phyloP scores from a whole-genome alignment of 2,797 vertebrate genomes.

The Oreochromis mossambicus region DNA sequence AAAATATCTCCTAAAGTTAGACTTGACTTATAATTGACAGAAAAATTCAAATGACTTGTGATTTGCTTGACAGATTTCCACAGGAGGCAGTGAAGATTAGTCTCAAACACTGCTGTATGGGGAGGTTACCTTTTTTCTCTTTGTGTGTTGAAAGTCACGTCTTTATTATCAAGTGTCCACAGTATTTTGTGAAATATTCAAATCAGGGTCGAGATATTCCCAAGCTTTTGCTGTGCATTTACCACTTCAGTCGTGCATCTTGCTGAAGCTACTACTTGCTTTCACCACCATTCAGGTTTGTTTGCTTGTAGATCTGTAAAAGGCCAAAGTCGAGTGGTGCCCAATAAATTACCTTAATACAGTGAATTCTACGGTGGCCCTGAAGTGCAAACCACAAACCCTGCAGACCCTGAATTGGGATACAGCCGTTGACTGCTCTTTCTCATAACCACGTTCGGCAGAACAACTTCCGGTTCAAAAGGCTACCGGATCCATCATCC shows the following conservation, averaged over 20 bases:
- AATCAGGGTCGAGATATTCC: background rate
- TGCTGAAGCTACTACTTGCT: conserved; percentile 10
- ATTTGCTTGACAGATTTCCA: background rate
- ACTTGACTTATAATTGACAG: background rate
- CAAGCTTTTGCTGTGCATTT: background rate
- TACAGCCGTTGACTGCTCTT: too few species aligned
- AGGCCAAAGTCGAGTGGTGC: conserved; percentile 23
- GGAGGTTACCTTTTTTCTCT: background rate
- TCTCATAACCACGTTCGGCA: too few species aligned
- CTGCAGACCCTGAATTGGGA: too few species aligned
- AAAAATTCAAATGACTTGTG: background rate
- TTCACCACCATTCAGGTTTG: conserved; percentile 19
- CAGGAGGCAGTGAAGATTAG: background rate
- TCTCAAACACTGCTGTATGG: background rate
- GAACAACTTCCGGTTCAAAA: too few species aligned
- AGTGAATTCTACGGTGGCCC: too few species aligned
- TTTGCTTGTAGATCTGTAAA: background rate
- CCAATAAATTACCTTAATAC: conserved; percentile 41
- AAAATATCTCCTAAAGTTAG: background rate
- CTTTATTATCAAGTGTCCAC: background rate
- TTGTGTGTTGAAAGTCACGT: background rate
- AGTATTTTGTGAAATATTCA: background rate
- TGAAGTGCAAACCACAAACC: too few species aligned
- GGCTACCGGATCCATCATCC: too few species aligned
- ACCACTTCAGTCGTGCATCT: background rate